These are phyloP conservation scores for Meloidogyne floridensis DNA, from an alignment of 1,140 invertebrate genomes.

Conservation along the genomic window DNA sequence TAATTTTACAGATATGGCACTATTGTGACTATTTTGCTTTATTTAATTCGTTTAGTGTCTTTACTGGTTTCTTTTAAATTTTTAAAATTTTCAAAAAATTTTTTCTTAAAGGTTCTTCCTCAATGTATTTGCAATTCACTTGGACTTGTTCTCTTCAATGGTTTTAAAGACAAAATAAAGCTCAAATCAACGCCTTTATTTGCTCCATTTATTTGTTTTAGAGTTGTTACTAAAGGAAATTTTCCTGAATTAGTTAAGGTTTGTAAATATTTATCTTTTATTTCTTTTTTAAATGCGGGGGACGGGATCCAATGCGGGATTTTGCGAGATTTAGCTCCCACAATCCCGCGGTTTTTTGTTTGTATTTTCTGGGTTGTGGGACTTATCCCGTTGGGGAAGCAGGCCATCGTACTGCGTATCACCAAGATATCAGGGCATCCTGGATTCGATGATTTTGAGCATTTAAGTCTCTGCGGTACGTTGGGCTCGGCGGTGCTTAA, in stretches of 20 bases:
- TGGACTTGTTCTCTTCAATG: constrained; percentile 87
- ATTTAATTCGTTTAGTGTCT: constrained; percentile 79
- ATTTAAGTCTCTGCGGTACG: no score
- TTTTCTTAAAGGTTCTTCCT: constrained; percentile 69
- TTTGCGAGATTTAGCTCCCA: no score
- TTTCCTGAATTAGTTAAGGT: constrained; percentile 82
- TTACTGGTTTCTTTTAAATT: constrained; percentile 72
- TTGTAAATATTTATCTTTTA: neutral
- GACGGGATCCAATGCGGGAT: no score
- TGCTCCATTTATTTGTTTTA: constrained; percentile 90
- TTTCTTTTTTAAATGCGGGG: no score
- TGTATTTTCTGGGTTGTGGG: no score
- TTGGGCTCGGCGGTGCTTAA: no score
- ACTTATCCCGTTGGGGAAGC: no score
- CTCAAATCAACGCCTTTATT: constrained; percentile 81
- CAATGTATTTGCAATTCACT: constrained; percentile 86
- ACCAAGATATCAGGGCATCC: no score
- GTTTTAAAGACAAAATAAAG: constrained; percentile 87
- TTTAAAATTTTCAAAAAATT: neutral
- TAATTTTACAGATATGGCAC: constrained; percentile 61
- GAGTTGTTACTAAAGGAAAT: constrained; percentile 91
- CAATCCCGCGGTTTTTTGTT: no score
- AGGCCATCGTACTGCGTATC: no score
- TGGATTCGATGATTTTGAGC: no score
- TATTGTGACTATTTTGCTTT: constrained; percentile 73